Conservation (phyloP, 2,113 vertebrate genomes). For the Epinephelus moara region DNA sequence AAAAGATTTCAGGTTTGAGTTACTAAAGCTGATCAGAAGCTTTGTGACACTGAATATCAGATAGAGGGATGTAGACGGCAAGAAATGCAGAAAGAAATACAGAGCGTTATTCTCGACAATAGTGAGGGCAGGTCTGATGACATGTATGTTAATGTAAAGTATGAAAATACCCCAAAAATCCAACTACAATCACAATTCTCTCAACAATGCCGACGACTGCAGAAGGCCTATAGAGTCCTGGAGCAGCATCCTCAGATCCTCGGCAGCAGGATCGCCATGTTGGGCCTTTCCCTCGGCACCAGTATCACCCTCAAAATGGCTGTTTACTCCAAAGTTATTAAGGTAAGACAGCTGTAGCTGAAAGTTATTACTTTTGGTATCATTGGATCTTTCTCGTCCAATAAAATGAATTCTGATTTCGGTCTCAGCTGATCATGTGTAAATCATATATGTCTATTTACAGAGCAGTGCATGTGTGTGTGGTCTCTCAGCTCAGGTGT, state of each 20-base stretch:
- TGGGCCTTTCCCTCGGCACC: constrained; percentile 67
- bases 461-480: neutral
- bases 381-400: neutral
- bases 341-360: constrained; percentile 28
- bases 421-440: neutral
- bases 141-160: neutral
- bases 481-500: constrained; percentile 62
- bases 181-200: neutral
- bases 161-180: neutral
- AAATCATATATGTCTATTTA: neutral
- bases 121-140: neutral
- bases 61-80: neutral
- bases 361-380: neutral
- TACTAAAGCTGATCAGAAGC: neutral
- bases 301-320: constrained; percentile 61
- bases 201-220: neutral
- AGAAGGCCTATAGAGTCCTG: constrained; percentile 67
- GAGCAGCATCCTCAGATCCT: constrained; percentile 70
- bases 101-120: neutral
- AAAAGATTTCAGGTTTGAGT: neutral
- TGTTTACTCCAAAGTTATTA: constrained; percentile 54
- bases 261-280: constrained; percentile 68
- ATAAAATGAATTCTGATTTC: neutral
- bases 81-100: neutral
- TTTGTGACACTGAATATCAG: neutral